Percentiles rank a stretch among this genome's conserved stretches.
Evolutionary conservation across 2,113 vertebrate genomes (phyloP).

Genomic region (Platichthys stellatus): DNA sequence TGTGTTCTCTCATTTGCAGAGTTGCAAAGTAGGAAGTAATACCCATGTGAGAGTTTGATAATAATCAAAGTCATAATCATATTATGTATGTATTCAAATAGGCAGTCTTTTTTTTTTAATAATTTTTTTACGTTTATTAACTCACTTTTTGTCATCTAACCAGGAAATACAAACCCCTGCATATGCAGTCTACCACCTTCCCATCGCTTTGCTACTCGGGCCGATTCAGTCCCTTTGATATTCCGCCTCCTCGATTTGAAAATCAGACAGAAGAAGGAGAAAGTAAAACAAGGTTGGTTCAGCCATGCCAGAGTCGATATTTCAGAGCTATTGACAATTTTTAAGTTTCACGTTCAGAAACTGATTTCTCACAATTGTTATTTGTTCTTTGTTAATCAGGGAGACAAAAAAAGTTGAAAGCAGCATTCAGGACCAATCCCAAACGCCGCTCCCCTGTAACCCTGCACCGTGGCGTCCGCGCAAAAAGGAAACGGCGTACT

Average conservation of each 20-base stretch:
- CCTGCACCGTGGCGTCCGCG: slow-evolving; percentile 59
- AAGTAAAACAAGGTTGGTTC: slow-evolving; percentile 64
- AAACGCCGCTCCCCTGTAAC: slow-evolving; percentile 28
- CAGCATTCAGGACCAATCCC: slow-evolving; percentile 34
- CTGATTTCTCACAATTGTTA: not conserved
- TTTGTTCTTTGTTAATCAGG: slow-evolving; percentile 35
- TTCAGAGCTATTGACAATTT: not conserved
- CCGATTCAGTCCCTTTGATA: slow-evolving; percentile 86
- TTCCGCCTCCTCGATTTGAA: slow-evolving; percentile 57
- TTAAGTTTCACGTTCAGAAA: no score
- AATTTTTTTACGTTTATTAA: not conserved
- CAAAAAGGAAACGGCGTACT: slow-evolving; percentile 83
- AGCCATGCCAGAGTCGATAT: not conserved
- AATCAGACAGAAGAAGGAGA: slow-evolving; percentile 38
- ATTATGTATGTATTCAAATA: not conserved
- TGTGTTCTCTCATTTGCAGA: not conserved
- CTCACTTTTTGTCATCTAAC: slow-evolving; percentile 23
- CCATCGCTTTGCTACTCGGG: slow-evolving; percentile 83
- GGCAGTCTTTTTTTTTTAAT: not conserved
- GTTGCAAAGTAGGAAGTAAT: not conserved
- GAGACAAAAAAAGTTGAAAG: slow-evolving; percentile 55
- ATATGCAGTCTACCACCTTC: slow-evolving; percentile 85
- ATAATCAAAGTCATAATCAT: not conserved
- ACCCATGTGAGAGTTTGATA: not conserved
- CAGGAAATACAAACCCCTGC: slow-evolving; percentile 87